Evolutionary conservation across 2,113 vertebrate species (phyloP), one percentile per base, ranked within the genome.

Genomic region (Platichthys flesus): DNA sequence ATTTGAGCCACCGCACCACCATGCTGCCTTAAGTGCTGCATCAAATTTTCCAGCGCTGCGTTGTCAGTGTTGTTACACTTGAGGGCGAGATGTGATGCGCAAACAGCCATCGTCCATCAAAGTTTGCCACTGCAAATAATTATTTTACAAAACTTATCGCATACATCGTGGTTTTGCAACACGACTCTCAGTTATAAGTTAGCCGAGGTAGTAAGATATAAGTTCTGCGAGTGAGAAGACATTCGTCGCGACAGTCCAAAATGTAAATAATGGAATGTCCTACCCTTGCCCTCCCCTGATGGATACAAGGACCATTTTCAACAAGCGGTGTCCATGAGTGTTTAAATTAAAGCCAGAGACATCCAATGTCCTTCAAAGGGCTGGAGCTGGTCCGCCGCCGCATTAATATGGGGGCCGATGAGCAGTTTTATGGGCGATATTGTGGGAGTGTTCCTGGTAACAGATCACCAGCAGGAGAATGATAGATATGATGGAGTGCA

Each of bases 401-500:
- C 88, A 88, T 91, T 86, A 91, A 89, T 91, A 88, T 80, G 62
- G 28, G 20, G 72, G 71, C 83, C 75, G 78, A 59, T 28, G 82
- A 86, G 86, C 83, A 87, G 86, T 90, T 93, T 93, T 92, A 93
- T 91, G 87, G 87, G 58, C 75, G 15, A 86, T 85, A 85, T 83
- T 89, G 90, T 86, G 76, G 76, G 85, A 87, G 83, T 81, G 84
- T 89, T 88, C 64, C 81, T 85, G 88, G 85, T 89, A 86, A 89
- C 88, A 82, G 74, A 92, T 91, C 90, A 85, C 87, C 57, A 76
- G 61, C 71, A 72, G 77, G 62, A 76, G 57, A 74, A 72, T 91
- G 90, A 93, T 91, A 62, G 84, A 93, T 74, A 76, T 91, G 90
- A 93, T 90, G 54, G 85, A 93, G 78, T 91, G 89, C 86, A 47